These are phyloP conservation scores for Ranitomeya imitator DNA, from an alignment of 2,113 vertebrate species.

Conservation along the genomic window DNA sequence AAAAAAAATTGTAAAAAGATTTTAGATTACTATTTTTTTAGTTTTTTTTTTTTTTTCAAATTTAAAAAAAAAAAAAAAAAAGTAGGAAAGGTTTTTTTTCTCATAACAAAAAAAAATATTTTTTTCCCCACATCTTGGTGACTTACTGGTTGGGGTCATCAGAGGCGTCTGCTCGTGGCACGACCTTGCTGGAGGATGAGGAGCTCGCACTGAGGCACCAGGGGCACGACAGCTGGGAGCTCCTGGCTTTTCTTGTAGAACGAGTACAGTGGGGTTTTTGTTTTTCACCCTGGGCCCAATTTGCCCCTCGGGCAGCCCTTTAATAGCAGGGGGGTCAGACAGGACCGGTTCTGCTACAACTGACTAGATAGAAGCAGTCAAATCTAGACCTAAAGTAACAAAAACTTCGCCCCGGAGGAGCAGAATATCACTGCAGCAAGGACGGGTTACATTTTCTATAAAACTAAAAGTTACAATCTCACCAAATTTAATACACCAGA, in stretches of 20 bases:
- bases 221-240: background rate
- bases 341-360: background rate
- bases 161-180: background rate
- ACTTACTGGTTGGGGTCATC: no score
- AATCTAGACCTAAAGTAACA: background rate
- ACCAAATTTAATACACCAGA: no score
- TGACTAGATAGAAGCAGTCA: background rate
- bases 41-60: no score
- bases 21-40: no score
- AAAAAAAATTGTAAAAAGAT: no score
- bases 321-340: background rate
- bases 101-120: no score
- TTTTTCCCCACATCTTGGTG: no score
- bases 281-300: background rate
- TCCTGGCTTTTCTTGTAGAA: conserved; percentile 3
- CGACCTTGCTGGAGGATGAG: background rate
- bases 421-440: background rate
- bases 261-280: background rate
- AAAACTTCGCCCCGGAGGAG: background rate
- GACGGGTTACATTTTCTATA: no score
- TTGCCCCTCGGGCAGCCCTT: background rate
- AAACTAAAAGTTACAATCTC: no score
- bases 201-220: background rate
- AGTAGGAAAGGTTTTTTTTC: no score
- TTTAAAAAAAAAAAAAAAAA: no score